Conservation (phyloP, 2,797 vertebrate species). For the Sphaeramia orbicularis region DNA sequence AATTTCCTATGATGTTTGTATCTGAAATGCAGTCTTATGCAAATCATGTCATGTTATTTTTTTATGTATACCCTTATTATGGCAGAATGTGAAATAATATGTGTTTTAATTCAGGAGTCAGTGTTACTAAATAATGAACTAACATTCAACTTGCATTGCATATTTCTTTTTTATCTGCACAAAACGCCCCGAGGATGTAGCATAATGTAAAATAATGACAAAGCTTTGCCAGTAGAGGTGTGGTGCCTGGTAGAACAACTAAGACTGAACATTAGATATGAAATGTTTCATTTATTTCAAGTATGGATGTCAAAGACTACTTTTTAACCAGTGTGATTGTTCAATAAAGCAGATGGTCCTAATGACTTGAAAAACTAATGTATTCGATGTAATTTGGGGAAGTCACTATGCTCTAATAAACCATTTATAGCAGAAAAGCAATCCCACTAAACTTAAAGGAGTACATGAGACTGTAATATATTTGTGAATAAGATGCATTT, state of each 20-base stretch:
- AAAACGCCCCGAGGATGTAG: slow-evolving; percentile 68
- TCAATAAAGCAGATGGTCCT: slow-evolving; percentile 46
- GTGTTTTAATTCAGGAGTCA: slow-evolving; percentile 66
- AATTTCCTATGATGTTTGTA: slow-evolving; percentile 28
- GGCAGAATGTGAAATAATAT: slow-evolving; percentile 50
- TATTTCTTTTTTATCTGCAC: slow-evolving; percentile 79
- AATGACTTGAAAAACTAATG: slow-evolving; percentile 48
- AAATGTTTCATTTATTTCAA: slow-evolving; percentile 65
- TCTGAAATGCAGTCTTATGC: slow-evolving; percentile 56
- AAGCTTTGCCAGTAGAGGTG: slow-evolving; percentile 64
- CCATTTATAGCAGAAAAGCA: background rate
- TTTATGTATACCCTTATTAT: slow-evolving; percentile 47
- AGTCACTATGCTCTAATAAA: slow-evolving; percentile 12
- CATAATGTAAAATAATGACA: slow-evolving; percentile 81
- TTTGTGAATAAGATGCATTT: slow-evolving; percentile 3
- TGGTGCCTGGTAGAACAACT: slow-evolving; percentile 48
- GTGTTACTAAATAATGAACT: slow-evolving; percentile 81
- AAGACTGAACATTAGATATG: slow-evolving; percentile 61
- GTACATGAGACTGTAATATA: slow-evolving; percentile 5
- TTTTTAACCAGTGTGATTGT: slow-evolving; percentile 48
- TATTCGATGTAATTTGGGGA: slow-evolving; percentile 22
- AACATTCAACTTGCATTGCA: slow-evolving; percentile 71
- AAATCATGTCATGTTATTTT: slow-evolving; percentile 44
- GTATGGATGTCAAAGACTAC: slow-evolving; percentile 52
- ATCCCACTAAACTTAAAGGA: slow-evolving; percentile 4